A percentile compares a stretch with the other conserved stretches of the same genome.
Conservation (phyloP, 2,113 vertebrate species). For the Malurus alboscapulatus region DNA sequence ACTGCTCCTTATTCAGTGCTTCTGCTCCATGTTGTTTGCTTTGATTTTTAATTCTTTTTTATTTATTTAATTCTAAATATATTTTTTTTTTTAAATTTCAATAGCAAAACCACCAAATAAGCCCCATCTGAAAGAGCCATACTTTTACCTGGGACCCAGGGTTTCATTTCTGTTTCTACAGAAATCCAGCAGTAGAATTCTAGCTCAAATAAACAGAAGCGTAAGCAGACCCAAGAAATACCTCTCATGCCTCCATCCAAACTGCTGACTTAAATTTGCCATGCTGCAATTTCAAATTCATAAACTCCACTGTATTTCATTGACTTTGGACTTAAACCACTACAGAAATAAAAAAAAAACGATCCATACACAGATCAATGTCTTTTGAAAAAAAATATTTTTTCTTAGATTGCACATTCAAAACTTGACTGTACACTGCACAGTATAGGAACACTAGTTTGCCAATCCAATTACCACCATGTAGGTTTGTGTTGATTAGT, state of each 20-base stretch:
- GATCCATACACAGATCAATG: background rate
- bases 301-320: background rate
- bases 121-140: background rate
- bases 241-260: background rate
- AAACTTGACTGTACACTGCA: conserved; percentile 22
- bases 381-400: conserved; percentile 17
- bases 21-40: background rate
- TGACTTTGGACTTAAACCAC: background rate
- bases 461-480: background rate
- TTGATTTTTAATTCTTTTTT: background rate
- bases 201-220: background rate
- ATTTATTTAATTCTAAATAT: no score
- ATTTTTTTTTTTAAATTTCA: background rate
- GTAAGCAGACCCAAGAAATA: background rate
- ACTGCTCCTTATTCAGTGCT: background rate
- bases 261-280: background rate
- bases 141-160: background rate
- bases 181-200: background rate
- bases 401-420: conserved; percentile 40
- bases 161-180: background rate
- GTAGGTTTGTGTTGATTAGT: background rate
- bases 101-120: background rate
- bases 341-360: background rate
- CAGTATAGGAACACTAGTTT: background rate
- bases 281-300: background rate